phyloP scores from a whole-genome alignment of 2,797 vertebrate genomes.

The Typhlichthys subterraneus region DNA sequence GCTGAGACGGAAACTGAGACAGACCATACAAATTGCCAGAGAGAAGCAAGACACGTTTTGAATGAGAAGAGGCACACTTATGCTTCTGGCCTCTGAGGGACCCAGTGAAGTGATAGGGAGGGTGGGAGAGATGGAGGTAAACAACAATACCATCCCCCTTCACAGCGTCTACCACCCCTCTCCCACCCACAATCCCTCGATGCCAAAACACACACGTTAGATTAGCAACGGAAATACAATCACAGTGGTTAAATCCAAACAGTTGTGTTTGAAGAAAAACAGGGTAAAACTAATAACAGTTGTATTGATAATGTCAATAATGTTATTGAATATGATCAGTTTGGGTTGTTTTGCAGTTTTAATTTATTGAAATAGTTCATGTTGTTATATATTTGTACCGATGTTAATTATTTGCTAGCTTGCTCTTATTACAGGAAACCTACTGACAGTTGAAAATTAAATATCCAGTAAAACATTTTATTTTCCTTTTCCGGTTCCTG shows the following conservation, averaged over 20 bases:
- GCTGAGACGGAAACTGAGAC: constrained; percentile 36
- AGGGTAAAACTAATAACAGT: constrained; percentile 84
- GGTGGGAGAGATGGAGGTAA: constrained; percentile 49
- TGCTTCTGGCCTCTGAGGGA: constrained; percentile 57
- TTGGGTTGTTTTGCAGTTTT: constrained; percentile 76
- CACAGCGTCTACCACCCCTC: constrained; percentile 67
- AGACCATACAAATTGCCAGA: constrained; percentile 14
- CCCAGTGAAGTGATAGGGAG: constrained; percentile 48
- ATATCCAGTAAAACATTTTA: constrained; percentile 20
- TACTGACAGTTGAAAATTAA: constrained; percentile 29
- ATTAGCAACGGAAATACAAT: constrained; percentile 76
- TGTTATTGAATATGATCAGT: constrained; percentile 79
- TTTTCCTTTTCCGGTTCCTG: constrained; percentile 56
- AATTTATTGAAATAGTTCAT: constrained; percentile 75
- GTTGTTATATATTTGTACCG: constrained; percentile 79
- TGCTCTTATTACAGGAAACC: constrained; percentile 70
- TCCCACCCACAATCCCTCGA: constrained; percentile 53
- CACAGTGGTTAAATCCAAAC: constrained; percentile 73
- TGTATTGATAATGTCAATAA: constrained; percentile 82
- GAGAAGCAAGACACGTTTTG: constrained; percentile 49
- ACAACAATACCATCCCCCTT: constrained; percentile 64
- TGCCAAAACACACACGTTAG: constrained; percentile 75
- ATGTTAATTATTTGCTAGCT: constrained; percentile 79
- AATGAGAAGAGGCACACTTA: constrained; percentile 55
- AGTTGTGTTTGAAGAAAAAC: constrained; percentile 80